Conservation (phyloP, 2,797 vertebrate genomes). For the Apogon hyalosoma region DNA sequence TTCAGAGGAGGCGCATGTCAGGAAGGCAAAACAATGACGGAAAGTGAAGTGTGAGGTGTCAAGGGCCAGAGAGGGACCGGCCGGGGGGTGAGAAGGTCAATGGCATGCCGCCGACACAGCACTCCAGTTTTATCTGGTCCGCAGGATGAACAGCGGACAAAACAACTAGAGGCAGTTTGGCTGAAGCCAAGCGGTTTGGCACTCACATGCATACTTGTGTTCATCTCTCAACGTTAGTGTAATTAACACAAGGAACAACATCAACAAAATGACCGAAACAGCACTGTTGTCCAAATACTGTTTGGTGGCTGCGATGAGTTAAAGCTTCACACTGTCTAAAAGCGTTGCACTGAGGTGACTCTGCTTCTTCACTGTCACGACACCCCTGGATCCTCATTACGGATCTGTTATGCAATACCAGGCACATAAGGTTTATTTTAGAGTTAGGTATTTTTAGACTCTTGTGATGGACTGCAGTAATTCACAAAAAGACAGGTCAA, state of each 20-base stretch:
- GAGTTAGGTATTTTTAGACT: slow-evolving; percentile 81
- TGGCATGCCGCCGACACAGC: slow-evolving; percentile 52
- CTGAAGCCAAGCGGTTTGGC: slow-evolving; percentile 34
- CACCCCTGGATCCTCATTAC: slow-evolving; percentile 43
- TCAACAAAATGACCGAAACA: slow-evolving; percentile 44
- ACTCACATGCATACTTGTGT: slow-evolving; percentile 21
- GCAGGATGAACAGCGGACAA: slow-evolving; percentile 65
- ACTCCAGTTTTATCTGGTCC: slow-evolving; percentile 61
- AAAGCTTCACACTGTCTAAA: not conserved
- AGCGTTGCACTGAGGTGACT: slow-evolving; percentile 28
- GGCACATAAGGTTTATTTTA: slow-evolving; percentile 80
- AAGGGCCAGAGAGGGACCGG: slow-evolving; percentile 32
- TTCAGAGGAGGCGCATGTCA: slow-evolving; percentile 74
- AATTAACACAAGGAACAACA: slow-evolving; percentile 45
- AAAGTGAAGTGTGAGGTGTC: slow-evolving; percentile 70
- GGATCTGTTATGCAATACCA: slow-evolving; percentile 74
- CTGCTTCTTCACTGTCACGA: slow-evolving; percentile 38
- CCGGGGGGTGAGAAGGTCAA: slow-evolving; percentile 56
- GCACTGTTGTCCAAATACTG: slow-evolving; percentile 26
- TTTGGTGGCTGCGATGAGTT: slow-evolving; percentile 24
- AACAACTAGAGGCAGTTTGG: slow-evolving; percentile 56
- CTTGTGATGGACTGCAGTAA: slow-evolving; percentile 58
- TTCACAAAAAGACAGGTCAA: slow-evolving; percentile 53
- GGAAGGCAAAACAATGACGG: slow-evolving; percentile 83
- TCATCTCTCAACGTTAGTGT: slow-evolving; percentile 59